Conservation (phyloP, 2,888 invertebrate species). For the Patella pellucida region DNA sequence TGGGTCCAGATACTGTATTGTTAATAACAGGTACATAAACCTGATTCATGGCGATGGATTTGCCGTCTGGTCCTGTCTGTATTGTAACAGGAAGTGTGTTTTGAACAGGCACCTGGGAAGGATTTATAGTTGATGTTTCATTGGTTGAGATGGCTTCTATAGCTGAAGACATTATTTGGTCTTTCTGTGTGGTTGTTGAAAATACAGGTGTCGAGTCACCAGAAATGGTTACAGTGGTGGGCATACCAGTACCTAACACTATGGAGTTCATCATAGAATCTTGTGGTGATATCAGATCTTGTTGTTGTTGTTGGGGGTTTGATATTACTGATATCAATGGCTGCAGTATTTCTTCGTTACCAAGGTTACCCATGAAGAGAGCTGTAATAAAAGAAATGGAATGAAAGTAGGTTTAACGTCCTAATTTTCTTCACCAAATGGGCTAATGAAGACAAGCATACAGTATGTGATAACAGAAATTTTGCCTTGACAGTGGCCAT, state of each 20-base stretch:
- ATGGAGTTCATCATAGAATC: constrained; percentile 6
- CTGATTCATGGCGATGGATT: constrained; percentile 37
- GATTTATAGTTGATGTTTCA: constrained; percentile 9
- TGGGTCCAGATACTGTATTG: constrained; percentile 40
- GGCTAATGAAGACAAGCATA: too few relatives aligned
- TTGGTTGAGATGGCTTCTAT: constrained; percentile 30
- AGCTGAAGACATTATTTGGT: constrained; percentile 2
- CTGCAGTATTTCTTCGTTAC: constrained; percentile 29
- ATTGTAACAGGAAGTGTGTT: constrained; percentile 35
- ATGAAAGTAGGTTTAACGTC: too few relatives aligned
- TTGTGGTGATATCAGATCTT: constrained; percentile 19
- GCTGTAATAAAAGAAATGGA: not conserved
- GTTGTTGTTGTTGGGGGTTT: not conserved
- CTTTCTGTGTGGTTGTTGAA: constrained; percentile 1
- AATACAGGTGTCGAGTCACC: not conserved
- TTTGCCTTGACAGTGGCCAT: too few relatives aligned
- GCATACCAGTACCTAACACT: constrained; percentile 15
- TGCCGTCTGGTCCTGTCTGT: constrained; percentile 23
- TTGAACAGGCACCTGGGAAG: constrained; percentile 15
- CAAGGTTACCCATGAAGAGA: not conserved
- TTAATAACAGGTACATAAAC: constrained; percentile 42
- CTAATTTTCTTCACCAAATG: too few relatives aligned
- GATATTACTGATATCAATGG: constrained; percentile 30
- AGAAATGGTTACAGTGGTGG: constrained; percentile 12
- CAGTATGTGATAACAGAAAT: too few relatives aligned